These are phyloP conservation scores for Caiman crocodilus DNA, from an alignment of 2,797 vertebrate genomes.

Conservation along the genomic window DNA sequence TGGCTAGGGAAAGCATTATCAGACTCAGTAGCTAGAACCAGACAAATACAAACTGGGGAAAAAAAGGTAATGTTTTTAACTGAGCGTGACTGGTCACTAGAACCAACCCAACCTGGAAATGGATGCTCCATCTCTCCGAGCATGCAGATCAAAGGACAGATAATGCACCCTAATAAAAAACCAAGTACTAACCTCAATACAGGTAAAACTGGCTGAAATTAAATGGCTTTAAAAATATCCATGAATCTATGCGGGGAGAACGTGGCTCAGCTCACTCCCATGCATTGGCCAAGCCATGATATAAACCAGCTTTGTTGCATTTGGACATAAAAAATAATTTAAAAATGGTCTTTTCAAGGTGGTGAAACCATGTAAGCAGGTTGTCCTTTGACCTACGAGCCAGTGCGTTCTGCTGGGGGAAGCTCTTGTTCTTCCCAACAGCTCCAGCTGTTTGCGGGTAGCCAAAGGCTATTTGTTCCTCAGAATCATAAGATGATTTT, in stretches of 20 bases:
- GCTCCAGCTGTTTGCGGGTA: neutral
- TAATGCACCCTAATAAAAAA: neutral
- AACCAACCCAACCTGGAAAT: conserved; percentile 28
- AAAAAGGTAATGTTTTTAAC: conserved; percentile 23
- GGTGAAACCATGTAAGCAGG: neutral
- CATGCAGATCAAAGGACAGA: neutral
- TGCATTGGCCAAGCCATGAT: neutral
- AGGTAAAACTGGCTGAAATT: neutral
- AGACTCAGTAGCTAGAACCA: neutral
- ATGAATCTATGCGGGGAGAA: neutral
- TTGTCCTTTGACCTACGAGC: neutral
- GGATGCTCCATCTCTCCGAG: neutral
- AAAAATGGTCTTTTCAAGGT: neutral
- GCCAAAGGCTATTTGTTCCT: neutral
- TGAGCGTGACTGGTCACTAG: neutral
- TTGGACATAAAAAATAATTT: neutral
- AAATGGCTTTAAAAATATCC: neutral
- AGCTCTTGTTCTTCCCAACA: neutral
- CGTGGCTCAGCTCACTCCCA: neutral
- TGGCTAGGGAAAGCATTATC: neutral
- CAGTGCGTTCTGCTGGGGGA: neutral
- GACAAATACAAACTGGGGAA: neutral
- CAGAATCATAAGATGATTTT: neutral
- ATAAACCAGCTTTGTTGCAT: neutral
- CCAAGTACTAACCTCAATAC: neutral